phyloP scores from a whole-genome alignment of 2,888 invertebrate species.

The Epinotia nisella region DNA sequence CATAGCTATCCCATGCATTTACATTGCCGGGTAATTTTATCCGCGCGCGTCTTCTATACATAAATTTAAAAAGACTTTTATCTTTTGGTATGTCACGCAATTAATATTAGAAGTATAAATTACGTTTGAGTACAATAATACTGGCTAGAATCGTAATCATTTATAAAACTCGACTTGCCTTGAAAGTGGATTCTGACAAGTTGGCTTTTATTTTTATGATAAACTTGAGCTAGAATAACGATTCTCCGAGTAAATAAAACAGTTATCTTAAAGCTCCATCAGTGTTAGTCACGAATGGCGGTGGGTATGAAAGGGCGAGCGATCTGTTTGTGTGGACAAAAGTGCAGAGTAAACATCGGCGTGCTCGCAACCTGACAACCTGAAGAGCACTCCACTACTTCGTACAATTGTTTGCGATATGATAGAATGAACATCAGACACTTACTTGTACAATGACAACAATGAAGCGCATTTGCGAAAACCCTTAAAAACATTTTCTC shows the following conservation, averaged over 20 bases:
- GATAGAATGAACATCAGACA: constrained; percentile 40
- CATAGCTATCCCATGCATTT: constrained; percentile 10
- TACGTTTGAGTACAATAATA: constrained; percentile 8
- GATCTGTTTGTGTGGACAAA: constrained; percentile 64
- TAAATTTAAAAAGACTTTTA: constrained; percentile 24
- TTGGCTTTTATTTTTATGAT: constrained; percentile 52
- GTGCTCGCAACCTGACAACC: constrained; percentile 51
- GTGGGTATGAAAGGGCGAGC: constrained; percentile 67
- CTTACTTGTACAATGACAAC: constrained; percentile 27
- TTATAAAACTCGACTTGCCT: constrained; percentile 47
- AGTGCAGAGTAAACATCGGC: constrained; percentile 57
- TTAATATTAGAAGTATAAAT: constrained; percentile 31
- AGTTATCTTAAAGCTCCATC: constrained; percentile 73
- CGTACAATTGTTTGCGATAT: constrained; percentile 43
- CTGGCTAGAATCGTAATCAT: constrained; percentile 29
- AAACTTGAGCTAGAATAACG: constrained; percentile 55
- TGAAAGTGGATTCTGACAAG: constrained; percentile 53
- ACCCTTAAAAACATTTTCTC: background rate
- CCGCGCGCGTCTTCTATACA: constrained; percentile 15
- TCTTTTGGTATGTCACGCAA: constrained; percentile 24
- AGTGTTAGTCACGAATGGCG: constrained; percentile 74
- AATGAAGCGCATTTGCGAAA: constrained; percentile 26
- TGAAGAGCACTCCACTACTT: constrained; percentile 48
- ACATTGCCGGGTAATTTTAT: constrained; percentile 17
- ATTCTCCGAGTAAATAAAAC: constrained; percentile 68